These are phyloP conservation scores for Thrips palmi DNA, from an alignment of 1,140 invertebrate genomes.

Conservation along the genomic window DNA sequence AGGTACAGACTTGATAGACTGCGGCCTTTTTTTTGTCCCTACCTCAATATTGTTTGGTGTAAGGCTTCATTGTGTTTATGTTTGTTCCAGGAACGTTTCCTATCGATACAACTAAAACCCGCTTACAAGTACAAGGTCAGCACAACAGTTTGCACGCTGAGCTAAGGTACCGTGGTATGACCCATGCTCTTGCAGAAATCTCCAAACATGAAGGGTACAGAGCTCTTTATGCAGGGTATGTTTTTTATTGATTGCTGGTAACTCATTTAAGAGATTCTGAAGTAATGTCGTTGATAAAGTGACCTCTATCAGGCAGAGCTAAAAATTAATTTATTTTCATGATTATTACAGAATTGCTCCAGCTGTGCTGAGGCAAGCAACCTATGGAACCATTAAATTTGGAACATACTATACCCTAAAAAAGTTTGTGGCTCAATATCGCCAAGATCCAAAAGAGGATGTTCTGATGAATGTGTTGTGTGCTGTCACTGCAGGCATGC, in stretches of 20 bases:
- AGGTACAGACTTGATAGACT: slow-evolving; percentile 20
- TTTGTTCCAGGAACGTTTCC: slow-evolving; percentile 78
- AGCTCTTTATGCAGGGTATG: slow-evolving; percentile 69
- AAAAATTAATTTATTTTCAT: slow-evolving; percentile 15
- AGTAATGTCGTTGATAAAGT: not conserved
- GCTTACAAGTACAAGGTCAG: slow-evolving; percentile 89
- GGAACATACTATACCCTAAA: slow-evolving; percentile 89
- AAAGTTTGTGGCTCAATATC: slow-evolving; percentile 34
- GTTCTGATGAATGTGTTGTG: slow-evolving; percentile 67
- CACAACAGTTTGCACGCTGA: slow-evolving; percentile 52
- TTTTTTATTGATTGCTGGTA: slow-evolving; percentile 6
- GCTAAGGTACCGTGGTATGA: slow-evolving; percentile 77
- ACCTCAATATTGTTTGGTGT: too few species aligned
- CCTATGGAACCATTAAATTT: slow-evolving; percentile 93
- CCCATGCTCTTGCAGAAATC: slow-evolving; percentile 71
- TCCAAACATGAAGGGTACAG: slow-evolving; percentile 59
- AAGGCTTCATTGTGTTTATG: slow-evolving; percentile 12
- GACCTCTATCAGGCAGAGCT: not conserved
- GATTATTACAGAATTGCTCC: slow-evolving; percentile 59
- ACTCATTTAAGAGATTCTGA: not conserved
- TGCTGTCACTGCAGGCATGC: slow-evolving; percentile 63
- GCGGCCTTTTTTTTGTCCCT: slow-evolving; percentile 10
- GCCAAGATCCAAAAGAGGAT: slow-evolving; percentile 43
- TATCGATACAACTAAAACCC: slow-evolving; percentile 88
- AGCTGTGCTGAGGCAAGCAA: slow-evolving; percentile 77